phyloP scores from a whole-genome alignment of 2,888 invertebrate genomes.

The Trissoscelio sp. region DNA sequence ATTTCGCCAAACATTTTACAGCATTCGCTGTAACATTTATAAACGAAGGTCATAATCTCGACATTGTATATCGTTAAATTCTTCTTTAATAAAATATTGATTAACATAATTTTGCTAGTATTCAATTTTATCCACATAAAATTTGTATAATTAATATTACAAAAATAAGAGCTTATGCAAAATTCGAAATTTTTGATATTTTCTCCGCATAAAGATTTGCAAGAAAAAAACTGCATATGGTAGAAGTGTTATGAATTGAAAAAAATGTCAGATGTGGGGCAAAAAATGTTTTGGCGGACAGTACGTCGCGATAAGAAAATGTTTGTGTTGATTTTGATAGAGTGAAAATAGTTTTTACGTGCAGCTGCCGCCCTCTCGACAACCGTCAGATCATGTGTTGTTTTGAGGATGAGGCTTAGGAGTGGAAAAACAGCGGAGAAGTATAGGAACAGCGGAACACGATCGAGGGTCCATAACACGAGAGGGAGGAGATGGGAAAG shows the following conservation, averaged over 20 bases:
- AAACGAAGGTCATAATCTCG: slow-evolving; percentile 66
- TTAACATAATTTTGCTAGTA: neutral
- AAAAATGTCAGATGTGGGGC: slow-evolving; percentile 18
- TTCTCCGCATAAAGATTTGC: too few relatives aligned
- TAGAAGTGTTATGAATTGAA: slow-evolving; percentile 36
- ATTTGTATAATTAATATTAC: too few relatives aligned
- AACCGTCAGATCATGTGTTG: slow-evolving; percentile 53
- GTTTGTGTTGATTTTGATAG: slow-evolving; percentile 60
- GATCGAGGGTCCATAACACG: slow-evolving; percentile 67
- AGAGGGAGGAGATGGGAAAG: slow-evolving; percentile 75
- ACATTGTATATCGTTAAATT: neutral
- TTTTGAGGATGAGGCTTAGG: slow-evolving; percentile 63
- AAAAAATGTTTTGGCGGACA: slow-evolving; percentile 45
- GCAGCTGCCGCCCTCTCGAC: slow-evolving; percentile 69
- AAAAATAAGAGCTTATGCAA: too few relatives aligned
- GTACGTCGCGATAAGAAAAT: slow-evolving; percentile 52
- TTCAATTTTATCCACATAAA: too few relatives aligned
- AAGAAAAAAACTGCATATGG: neutral
- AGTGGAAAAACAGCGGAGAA: slow-evolving; percentile 62
- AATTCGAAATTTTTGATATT: too few relatives aligned
- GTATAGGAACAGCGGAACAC: slow-evolving; percentile 65
- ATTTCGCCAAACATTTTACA: slow-evolving; percentile 64
- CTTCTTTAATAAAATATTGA: neutral
- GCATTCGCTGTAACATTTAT: slow-evolving; percentile 57
- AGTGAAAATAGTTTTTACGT: slow-evolving; percentile 64